These are phyloP conservation scores for Pimpla rufipes DNA, from an alignment of 2,888 invertebrate genomes.

Conservation along the genomic window DNA sequence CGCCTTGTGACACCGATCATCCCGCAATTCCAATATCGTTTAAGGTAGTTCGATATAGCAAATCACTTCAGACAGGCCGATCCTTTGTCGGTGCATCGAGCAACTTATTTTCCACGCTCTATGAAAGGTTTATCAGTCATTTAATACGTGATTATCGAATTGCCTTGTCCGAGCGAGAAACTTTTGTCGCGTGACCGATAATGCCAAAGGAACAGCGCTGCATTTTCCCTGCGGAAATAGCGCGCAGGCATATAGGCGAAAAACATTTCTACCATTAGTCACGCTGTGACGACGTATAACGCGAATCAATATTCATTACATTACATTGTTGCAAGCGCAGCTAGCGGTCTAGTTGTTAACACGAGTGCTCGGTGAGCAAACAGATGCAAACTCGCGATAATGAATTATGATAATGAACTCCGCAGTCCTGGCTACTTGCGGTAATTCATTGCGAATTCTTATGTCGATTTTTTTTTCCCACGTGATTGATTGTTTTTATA, in stretches of 20 bases:
- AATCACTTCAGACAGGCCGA: slow-evolving; percentile 6
- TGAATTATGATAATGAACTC: background rate
- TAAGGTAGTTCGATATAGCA: slow-evolving; percentile 23
- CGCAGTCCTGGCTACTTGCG: background rate
- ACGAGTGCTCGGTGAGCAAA: background rate
- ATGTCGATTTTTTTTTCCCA: background rate
- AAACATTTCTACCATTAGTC: background rate
- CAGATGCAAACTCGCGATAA: background rate
- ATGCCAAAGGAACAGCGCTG: too few species aligned
- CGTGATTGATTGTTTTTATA: background rate
- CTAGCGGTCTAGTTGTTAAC: background rate
- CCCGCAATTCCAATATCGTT: slow-evolving; percentile 53
- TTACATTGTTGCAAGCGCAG: background rate
- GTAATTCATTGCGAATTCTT: background rate
- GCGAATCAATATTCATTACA: background rate
- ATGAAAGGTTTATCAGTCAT: background rate
- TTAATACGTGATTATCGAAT: background rate
- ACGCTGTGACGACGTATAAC: too few species aligned
- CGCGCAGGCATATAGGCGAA: background rate
- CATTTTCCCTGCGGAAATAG: background rate
- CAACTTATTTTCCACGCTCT: slow-evolving; percentile 5
- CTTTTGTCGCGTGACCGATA: slow-evolving; percentile 11
- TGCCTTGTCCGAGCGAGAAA: background rate
- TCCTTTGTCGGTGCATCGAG: background rate
- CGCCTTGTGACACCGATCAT: slow-evolving; percentile 60